Conservation (phyloP, 2,888 invertebrate species). For the Synergus itoensis region DNA sequence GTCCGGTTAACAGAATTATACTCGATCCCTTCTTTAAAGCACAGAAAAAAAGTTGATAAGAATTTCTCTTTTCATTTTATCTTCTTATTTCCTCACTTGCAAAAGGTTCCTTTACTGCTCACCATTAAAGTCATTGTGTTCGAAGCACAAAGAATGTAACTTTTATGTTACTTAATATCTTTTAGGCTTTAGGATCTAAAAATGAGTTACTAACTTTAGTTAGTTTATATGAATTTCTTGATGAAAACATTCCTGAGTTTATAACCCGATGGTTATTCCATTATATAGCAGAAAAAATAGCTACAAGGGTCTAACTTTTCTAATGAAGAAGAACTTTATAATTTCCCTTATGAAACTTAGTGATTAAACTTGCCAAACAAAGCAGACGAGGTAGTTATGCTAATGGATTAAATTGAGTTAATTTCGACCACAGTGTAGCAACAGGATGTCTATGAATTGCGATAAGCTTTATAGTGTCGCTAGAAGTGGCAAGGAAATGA, state of each 20-base stretch:
- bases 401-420: constrained; percentile 17
- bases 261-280: background rate
- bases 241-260: background rate
- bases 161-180: background rate
- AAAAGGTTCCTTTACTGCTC: background rate
- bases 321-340: background rate
- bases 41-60: background rate
- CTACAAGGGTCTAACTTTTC: background rate
- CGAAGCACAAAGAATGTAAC: background rate
- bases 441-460: constrained; percentile 16
- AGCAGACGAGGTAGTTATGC: background rate
- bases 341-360: background rate
- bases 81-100: background rate
- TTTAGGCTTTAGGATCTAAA: background rate
- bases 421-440: constrained; percentile 9
- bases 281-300: background rate
- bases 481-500: constrained; percentile 23
- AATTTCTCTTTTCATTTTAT: background rate
- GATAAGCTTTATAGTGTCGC: constrained; percentile 24
- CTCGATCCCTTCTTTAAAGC: background rate
- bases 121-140: background rate
- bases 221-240: background rate
- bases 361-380: constrained; percentile 18
- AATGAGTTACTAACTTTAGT: background rate
- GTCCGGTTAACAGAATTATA: background rate